Evolutionary conservation across 2,888 invertebrate genomes (phyloP).

Genomic region (Metallyticus violacea): DNA sequence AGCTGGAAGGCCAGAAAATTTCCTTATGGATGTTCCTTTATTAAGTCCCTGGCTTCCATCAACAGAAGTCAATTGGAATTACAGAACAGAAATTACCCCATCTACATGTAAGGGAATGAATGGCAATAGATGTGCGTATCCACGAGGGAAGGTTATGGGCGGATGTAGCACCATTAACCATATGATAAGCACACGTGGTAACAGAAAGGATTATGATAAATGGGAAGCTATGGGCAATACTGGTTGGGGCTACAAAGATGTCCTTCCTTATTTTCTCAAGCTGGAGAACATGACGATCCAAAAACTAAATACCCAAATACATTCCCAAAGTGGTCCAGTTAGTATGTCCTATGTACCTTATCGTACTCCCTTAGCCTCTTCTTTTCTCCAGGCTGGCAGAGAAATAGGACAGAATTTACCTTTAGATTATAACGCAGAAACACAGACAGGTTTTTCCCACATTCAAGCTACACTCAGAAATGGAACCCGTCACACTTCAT

Average conservation of each 20-base stretch:
- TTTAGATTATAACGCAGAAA: constrained; percentile 66
- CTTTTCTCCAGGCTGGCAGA: constrained; percentile 61
- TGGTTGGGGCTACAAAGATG: constrained; percentile 49
- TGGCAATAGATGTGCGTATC: neutral
- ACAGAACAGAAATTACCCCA: neutral
- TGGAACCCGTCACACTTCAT: constrained; percentile 55
- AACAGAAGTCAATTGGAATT: neutral
- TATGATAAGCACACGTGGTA: constrained; percentile 49
- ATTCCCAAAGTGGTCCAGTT: neutral
- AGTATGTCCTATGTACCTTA: constrained; percentile 60
- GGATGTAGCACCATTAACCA: constrained; percentile 53
- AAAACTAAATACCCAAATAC: neutral
- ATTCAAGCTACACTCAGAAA: constrained; percentile 59
- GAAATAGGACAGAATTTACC: constrained; percentile 50
- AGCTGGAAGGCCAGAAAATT: constrained; percentile 36
- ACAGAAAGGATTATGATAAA: constrained; percentile 38
- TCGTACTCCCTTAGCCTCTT: constrained; percentile 74
- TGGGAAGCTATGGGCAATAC: constrained; percentile 38
- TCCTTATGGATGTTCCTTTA: constrained; percentile 41
- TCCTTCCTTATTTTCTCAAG: constrained; percentile 42
- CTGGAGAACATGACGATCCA: constrained; percentile 37
- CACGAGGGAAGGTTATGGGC: neutral
- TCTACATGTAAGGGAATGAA: neutral
- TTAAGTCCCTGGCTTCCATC: neutral
- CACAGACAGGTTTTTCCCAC: constrained; percentile 62